Conservation (phyloP, 1,140 invertebrate genomes). For the Steinernema khuongi region DNA sequence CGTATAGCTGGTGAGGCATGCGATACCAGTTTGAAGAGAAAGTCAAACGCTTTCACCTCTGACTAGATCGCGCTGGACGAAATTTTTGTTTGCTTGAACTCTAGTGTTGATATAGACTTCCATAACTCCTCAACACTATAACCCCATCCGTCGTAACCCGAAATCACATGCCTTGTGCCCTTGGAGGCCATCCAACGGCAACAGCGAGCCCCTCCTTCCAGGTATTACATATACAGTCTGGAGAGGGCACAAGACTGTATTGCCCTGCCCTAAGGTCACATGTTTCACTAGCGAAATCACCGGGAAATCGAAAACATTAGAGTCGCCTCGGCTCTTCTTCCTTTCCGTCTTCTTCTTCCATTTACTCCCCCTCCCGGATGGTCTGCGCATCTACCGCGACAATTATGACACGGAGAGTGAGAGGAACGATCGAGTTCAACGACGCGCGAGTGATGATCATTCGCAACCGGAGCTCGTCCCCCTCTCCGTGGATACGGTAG, state of each 20-base stretch:
- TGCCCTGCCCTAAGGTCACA: conserved; percentile 7
- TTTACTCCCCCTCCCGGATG: conserved; percentile 8
- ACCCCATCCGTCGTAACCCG: neutral
- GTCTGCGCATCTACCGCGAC: conserved; percentile 11
- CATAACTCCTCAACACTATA: neutral
- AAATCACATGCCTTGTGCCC: conserved; percentile 7
- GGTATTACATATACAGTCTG: conserved; percentile 8
- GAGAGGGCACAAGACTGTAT: neutral
- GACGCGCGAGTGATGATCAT: conserved; percentile 7
- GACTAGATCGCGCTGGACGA: neutral
- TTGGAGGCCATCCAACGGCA: neutral
- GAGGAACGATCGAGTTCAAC: neutral
- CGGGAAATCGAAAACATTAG: conserved; percentile 4
- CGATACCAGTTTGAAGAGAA: conserved; percentile 11
- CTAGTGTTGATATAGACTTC: conserved; percentile 8
- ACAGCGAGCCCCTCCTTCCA: neutral
- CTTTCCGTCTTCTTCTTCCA: conserved; percentile 16
- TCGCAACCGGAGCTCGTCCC: neutral
- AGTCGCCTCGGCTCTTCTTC: conserved; percentile 17
- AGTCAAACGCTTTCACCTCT: neutral
- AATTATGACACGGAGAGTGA: conserved; percentile 14
- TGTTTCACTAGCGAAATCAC: conserved; percentile 6
- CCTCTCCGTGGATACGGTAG: neutral
- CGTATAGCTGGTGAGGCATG: conserved; percentile 7
- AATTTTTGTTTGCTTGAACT: conserved; percentile 6